Percentiles rank a stretch among this genome's conserved stretches.
Conservation (phyloP, 2,888 invertebrate genomes). For the Diadegma fenestrale region DNA sequence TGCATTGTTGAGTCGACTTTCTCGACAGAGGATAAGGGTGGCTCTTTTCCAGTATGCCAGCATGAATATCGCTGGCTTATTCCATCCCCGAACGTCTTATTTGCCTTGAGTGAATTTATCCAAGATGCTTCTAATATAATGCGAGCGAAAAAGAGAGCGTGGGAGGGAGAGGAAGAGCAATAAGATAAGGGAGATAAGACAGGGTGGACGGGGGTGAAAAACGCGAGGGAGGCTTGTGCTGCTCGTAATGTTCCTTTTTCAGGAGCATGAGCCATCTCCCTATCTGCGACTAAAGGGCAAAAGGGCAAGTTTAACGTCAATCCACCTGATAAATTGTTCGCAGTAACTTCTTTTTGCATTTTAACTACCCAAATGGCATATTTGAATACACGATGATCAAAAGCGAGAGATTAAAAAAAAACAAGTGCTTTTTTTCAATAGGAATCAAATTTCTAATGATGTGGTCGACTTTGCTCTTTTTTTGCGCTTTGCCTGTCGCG, state of each 20-base stretch:
- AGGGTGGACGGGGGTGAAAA: not conserved
- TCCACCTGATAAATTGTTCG: not conserved
- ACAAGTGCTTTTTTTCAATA: conserved; percentile 45
- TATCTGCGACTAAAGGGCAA: not conserved
- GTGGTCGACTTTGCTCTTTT: conserved; percentile 30
- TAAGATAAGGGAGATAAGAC: not conserved
- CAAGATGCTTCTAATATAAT: conserved; percentile 58
- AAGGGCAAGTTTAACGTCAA: conserved; percentile 14
- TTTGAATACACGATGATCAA: not conserved
- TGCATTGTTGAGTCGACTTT: conserved; percentile 70
- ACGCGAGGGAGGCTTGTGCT: not conserved
- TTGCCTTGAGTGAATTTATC: conserved; percentile 75
- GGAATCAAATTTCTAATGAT: not conserved
- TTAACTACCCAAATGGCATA: not conserved
- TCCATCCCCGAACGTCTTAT: conserved; percentile 73
- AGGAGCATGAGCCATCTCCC: not conserved
- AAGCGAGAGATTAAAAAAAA: not conserved
- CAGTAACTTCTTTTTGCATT: not conserved
- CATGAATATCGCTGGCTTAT: conserved; percentile 69
- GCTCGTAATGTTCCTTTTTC: not conserved
- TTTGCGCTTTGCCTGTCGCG: not conserved
- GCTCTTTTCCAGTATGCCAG: conserved; percentile 50
- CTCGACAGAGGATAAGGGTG: conserved; percentile 65
- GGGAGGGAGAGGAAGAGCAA: not conserved
- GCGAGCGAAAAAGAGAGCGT: not conserved